Evolutionary conservation across 2,113 vertebrate genomes (phyloP), one percentile per base, ranked within the genome.

Genomic region (Burhinus oedicnemus): DNA sequence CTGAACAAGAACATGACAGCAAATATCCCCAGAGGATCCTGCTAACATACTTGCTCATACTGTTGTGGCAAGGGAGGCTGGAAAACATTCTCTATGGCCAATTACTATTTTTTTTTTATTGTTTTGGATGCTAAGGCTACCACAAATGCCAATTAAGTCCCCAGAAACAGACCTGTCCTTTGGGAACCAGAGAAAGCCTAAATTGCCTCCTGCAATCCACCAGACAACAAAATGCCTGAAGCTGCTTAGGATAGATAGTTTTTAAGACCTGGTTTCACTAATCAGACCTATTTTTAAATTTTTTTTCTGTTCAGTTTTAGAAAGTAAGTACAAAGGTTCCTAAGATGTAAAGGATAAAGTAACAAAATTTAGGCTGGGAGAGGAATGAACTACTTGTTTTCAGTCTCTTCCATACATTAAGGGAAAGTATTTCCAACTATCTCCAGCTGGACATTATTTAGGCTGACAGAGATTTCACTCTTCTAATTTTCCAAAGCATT

Each of bases 1-100:
- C 81, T 40, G 91, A 94, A 80, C 54, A 89, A 87, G 87, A 95
- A 95, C 89, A 87, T 30, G 93, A 94, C 84, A 96, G 93, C 45
- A 78, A 85, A 83, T 62, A 75, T 77, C 71, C 87, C 89, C 89
- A 85, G 82, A 88, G 91, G 91, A 77, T 47, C 62, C 78, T 61
- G 40, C 81, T 77, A 91, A 95, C 91, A 95, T 84, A 90, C 62
- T 88, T 90, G 62, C 40, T 93, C 76, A 70, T 74, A 25, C 45
- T 77, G 65, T 12, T 85, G 78, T 40, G 57, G 74, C 78, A 94
- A 83, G 82, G 38, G 71, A 95, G 54, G 64, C 83, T 85, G 40
- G 62, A 88, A 96, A 80, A 90, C 90, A 83, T 82, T 64, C 72
- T 89, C 72, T 75, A 16, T 10, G 30, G 52, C 89, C 84, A 83